Conservation (phyloP, 23 tunicate genomes). For the Styela plicata region DNA sequence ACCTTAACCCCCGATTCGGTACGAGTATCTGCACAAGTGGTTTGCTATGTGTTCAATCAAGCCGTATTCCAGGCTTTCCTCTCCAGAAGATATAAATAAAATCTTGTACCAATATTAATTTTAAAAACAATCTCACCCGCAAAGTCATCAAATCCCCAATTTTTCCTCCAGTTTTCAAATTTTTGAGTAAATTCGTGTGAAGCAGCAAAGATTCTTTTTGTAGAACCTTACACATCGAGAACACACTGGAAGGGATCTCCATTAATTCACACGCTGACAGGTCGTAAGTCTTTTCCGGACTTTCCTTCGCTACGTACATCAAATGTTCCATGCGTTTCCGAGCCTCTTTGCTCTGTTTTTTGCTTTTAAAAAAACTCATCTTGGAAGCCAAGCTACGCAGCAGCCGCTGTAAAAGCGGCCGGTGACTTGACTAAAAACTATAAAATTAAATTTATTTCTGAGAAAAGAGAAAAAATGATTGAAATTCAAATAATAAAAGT, state of each 20-base stretch:
- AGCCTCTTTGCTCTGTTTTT: conserved; percentile 93
- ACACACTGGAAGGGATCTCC: conserved; percentile 51
- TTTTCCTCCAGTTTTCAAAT: conserved; percentile 68
- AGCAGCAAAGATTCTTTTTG: conserved; percentile 64
- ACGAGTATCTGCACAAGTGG: too few relatives aligned
- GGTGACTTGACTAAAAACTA: neutral
- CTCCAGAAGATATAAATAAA: neutral
- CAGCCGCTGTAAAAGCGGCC: neutral
- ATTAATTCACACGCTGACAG: conserved; percentile 60
- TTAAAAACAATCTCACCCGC: conserved; percentile 36
- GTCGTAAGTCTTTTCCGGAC: conserved; percentile 80
- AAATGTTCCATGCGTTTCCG: conserved; percentile 70
- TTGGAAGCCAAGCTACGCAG: neutral
- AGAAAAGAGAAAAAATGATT: neutral
- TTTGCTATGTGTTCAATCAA: too few relatives aligned
- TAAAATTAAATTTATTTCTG: neutral
- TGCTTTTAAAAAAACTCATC: conserved; percentile 62
- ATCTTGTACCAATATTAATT: neutral
- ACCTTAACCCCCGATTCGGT: too few relatives aligned
- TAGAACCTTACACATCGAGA: conserved; percentile 69
- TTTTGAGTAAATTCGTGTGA: conserved; percentile 67
- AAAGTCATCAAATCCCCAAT: conserved; percentile 48
- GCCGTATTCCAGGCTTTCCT: neutral
- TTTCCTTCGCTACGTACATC: conserved; percentile 72
- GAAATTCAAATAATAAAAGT: too few relatives aligned